These are phyloP conservation scores for Grus americana DNA, from an alignment of 2,113 vertebrate species.

Conservation along the genomic window DNA sequence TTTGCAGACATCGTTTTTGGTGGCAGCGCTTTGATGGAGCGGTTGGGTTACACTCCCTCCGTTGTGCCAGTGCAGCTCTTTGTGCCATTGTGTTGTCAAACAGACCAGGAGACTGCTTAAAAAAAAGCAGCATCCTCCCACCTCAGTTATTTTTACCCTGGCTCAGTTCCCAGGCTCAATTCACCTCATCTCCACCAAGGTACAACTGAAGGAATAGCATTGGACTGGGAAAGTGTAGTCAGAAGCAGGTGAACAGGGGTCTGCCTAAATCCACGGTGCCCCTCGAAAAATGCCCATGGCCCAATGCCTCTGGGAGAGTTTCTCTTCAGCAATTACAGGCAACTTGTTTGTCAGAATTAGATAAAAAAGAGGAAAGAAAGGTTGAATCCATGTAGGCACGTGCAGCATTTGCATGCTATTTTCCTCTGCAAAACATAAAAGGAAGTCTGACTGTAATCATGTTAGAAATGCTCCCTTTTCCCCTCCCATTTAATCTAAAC, in stretches of 20 bases:
- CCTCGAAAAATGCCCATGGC: neutral
- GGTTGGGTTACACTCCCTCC: neutral
- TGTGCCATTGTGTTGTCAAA: neutral
- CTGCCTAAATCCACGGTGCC: neutral
- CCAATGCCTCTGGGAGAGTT: neutral
- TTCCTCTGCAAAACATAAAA: conserved; percentile 37
- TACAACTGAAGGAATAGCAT: neutral
- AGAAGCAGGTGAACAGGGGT: neutral
- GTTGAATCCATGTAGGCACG: neutral
- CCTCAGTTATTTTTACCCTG: conserved; percentile 27
- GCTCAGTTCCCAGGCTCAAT: neutral
- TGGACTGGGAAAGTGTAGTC: neutral
- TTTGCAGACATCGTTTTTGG: neutral
- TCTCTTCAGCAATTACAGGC: neutral
- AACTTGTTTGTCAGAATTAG: neutral
- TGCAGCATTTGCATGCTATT: conserved; percentile 29
- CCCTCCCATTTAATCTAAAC: conserved; percentile 10
- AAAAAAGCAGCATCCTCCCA: neutral
- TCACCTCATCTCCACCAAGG: neutral
- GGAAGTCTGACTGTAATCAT: conserved; percentile 40
- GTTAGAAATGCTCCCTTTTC: conserved; percentile 44
- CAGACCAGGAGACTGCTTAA: neutral
- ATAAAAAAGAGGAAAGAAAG: conserved; percentile 1
- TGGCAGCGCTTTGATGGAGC: neutral
- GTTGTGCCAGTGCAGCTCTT: conserved; percentile 1